Evolutionary conservation across 2,113 vertebrate genomes (phyloP), one percentile per base, ranked within the genome.

Genomic region (Eublepharis macularius): DNA sequence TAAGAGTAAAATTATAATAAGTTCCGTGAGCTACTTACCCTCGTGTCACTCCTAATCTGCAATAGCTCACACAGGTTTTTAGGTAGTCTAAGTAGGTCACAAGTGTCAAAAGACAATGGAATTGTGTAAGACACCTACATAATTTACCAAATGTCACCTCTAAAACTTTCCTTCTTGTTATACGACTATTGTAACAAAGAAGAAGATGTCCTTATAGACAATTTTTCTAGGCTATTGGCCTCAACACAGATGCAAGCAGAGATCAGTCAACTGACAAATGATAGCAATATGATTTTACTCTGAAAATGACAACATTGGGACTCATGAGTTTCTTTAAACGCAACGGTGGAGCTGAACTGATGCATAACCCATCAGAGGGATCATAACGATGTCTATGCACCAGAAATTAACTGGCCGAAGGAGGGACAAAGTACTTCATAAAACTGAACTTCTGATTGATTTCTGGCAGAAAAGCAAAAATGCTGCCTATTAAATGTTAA

Each of bases 101-200:
- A 2, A 2, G 7, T 49, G 14, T 1, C 36, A 79, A 85, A 39
- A 17, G 19, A 3, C 7, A 1, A 29, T 0, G 0, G 1, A 4
- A 26, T 16, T 2, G 2, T 83, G 13, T 49, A 29, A 21, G 13
- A 1, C 34, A 1, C 1, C 29, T 0, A 0, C 8, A 2, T 10
- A 11, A 9, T 0, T 66, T 39, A 66, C 3, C 41, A 76, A n/a
- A 10, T 6, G 10, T 0, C 34, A 7, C 9, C 24, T 29, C 10
- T 17, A 65, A 66, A 70, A 19, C 4, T 3, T n/a, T 6, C 14
- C 11, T 6, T 11, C 0, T 1, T 2, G 12, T 1, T 73, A 13
- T 1, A 1, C 0, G 29, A 2, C 0, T 24, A 69, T 1, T 1
- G 2, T 41, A 60, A 39, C 10, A 3, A 0, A 45, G 8, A 24